Percentiles rank a stretch among this genome's conserved stretches.
Evolutionary conservation across 2,888 invertebrate species (phyloP).

Genomic region (Dione vanillae): DNA sequence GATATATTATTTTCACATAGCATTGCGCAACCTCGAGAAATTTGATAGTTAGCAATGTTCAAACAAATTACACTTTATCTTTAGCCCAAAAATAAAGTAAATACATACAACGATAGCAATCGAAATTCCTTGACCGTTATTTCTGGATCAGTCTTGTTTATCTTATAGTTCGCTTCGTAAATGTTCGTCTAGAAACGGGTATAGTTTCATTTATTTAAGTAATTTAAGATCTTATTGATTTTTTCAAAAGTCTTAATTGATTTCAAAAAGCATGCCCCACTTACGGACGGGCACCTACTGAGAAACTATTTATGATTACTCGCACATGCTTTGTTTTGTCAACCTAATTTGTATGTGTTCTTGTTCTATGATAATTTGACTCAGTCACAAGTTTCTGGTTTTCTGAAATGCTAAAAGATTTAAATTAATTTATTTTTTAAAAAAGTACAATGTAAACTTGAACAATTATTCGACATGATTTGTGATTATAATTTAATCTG

Average conservation of each 20-base stretch:
- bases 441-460: no score
- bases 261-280: conserved; percentile 40
- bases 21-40: not conserved
- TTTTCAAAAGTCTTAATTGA: conserved; percentile 62
- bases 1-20: not conserved
- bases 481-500: not conserved
- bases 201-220: conserved; percentile 72
- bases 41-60: conserved; percentile 6
- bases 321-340: not conserved
- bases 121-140: conserved; percentile 69
- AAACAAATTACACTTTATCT: conserved; percentile 29
- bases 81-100: conserved; percentile 34
- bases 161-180: conserved; percentile 62
- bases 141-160: conserved; percentile 72
- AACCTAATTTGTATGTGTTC: not conserved
- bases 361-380: not conserved
- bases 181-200: conserved; percentile 69
- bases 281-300: conserved; percentile 38
- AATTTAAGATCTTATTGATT: conserved; percentile 65
- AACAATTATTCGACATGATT: not conserved
- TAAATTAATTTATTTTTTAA: no score
- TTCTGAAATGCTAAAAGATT: no score
- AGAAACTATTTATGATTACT: conserved; percentile 33
- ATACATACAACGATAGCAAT: conserved; percentile 57
- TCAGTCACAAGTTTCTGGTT: no score